Evolutionary conservation across 2,113 vertebrate species (phyloP), one percentile per base, ranked within the genome.

Genomic region (Indicator indicator): DNA sequence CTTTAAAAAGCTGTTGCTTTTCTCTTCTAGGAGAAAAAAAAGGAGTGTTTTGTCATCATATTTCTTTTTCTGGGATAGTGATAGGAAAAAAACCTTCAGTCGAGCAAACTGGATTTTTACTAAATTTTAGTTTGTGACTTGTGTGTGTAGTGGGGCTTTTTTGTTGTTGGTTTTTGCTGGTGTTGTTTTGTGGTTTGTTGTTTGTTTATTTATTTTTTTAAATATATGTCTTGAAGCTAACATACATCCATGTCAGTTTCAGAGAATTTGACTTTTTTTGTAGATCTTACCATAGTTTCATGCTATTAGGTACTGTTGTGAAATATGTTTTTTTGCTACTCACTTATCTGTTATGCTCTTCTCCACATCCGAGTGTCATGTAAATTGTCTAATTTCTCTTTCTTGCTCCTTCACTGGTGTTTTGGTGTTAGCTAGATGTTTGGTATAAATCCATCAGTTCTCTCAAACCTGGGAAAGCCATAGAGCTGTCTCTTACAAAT

Each of bases 321-420:
- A 80, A 73, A 85, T 48, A 33, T 0, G 0, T 14, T 36, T 52
- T 67, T 19, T 32, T 32, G 5, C 33, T 63, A 17, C 9, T 89
- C 0, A 0, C 2, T 60, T 64, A 46, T 8, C 19, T 46, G 0
- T 36, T 40, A 7, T 5, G 5, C 14, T 21, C 1, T 58, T 70
- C 27, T 74, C 18, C 21, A 1, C 1, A 27, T 46, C 27, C 10
- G 3, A 2, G 5, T 64, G 30, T 82, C 8, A 2, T 13, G 19
- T 23, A 9, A 2, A 38, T 63, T 36, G 13, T 59, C 78, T 82
- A 2, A 13, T 60, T 82, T 64, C 42, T 63, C 13, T 5, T 59
- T 64, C 20, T 71, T 46, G 32, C 8, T 16, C 8, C 11, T 42
- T 68, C 17, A 33, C 7, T 1, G 1, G 5, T 58, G 5, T 72